These are phyloP conservation scores for Pogona vitticeps DNA, from an alignment of 2,113 vertebrate species.

Conservation along the genomic window DNA sequence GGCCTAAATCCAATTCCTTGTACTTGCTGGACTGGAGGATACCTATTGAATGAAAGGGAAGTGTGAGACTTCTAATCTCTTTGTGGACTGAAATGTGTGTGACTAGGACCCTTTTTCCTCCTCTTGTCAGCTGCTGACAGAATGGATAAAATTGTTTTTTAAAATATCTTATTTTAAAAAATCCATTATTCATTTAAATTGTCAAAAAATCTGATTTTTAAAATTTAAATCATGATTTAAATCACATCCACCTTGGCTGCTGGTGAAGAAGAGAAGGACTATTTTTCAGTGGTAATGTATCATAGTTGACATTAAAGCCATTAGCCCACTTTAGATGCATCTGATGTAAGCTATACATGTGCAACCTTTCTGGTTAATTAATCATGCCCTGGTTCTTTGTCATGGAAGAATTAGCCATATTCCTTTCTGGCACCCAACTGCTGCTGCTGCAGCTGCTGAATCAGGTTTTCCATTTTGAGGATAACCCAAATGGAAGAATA, in stretches of 20 bases:
- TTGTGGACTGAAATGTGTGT: no score
- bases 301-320: not conserved
- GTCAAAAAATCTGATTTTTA: no score
- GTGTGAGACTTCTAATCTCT: no score
- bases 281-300: not conserved
- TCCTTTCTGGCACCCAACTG: not conserved
- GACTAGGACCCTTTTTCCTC: no score
- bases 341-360: not conserved
- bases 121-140: not conserved
- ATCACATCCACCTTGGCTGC: no score
- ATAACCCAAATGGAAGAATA: not conserved
- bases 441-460: not conserved
- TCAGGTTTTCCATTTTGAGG: not conserved
- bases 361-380: not conserved
- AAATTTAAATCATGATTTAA: no score
- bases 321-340: not conserved
- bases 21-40: no score
- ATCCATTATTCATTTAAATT: not conserved
- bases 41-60: no score
- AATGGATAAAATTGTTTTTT: not conserved
- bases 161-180: not conserved
- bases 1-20: no score
- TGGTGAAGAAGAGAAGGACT: not conserved
- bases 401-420: not conserved
- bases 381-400: not conserved